Evolutionary conservation across 2,797 vertebrate species (phyloP).

Genomic region (Leucoraja ocellata): DNA sequence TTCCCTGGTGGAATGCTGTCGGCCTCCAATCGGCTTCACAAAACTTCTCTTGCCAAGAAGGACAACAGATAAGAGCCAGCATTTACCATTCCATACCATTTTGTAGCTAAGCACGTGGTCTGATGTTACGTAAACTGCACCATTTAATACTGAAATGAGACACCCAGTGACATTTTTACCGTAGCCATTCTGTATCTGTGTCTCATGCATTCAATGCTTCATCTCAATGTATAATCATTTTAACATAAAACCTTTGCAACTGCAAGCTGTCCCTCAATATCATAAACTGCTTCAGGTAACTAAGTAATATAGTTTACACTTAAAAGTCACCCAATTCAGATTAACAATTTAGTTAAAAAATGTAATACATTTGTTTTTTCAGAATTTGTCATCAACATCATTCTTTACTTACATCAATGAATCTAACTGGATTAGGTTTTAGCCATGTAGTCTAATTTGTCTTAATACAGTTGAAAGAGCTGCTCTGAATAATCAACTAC

Average conservation of each 20-base stretch:
- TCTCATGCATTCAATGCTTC: not conserved
- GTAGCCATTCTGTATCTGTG: not conserved
- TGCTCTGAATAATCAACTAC: not conserved
- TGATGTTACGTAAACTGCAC: not conserved
- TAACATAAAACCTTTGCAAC: not conserved
- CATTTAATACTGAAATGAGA: not conserved
- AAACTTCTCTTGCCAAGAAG: not conserved
- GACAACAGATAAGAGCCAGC: not conserved
- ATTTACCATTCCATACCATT: not conserved
- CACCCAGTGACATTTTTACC: not conserved
- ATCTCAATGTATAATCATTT: not conserved
- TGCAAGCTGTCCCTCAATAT: not conserved
- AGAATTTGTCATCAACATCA: not conserved
- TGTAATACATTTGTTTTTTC: not conserved
- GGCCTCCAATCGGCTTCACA: not conserved
- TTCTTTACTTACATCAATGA: not conserved
- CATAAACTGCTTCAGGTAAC: not conserved
- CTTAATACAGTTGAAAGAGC: not conserved
- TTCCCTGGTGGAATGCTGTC: not conserved
- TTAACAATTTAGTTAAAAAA: not conserved
- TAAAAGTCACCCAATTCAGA: not conserved
- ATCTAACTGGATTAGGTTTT: not conserved
- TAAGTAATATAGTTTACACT: not conserved
- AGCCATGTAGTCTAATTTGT: not conserved
- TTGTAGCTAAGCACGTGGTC: not conserved